phyloP scores from a whole-genome alignment of 2,113 vertebrate species.

The Mormoops blainvillei region DNA sequence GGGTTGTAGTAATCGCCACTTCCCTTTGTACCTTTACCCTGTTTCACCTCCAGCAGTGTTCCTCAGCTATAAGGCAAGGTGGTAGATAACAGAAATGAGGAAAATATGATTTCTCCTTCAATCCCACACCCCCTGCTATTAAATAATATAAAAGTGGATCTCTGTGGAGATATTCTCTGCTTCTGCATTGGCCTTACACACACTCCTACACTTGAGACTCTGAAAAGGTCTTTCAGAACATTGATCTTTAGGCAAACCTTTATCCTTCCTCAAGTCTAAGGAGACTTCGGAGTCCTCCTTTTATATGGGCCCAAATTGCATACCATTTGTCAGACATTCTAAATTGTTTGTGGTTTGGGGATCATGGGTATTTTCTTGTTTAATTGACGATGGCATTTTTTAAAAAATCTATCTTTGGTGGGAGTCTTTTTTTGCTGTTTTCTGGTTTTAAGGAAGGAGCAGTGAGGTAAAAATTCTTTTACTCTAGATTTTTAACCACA shows the following conservation, averaged over 20 bases:
- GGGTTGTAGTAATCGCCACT: not conserved
- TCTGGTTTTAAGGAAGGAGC: not conserved
- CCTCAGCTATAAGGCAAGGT: not conserved
- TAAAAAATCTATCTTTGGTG: not conserved
- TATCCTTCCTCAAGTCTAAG: not conserved
- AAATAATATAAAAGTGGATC: not conserved
- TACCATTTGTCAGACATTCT: not conserved
- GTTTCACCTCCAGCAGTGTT: not conserved
- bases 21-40: not conserved
- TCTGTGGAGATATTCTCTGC: not conserved
- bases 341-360: not conserved
- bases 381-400: constrained; percentile 23
- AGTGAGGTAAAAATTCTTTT: not conserved
- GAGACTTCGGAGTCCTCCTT: not conserved
- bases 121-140: not conserved
- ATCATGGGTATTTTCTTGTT: not conserved
- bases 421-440: not conserved
- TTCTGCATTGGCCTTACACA: not conserved
- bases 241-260: not conserved
- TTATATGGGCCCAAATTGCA: not conserved
- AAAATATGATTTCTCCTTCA: not conserved
- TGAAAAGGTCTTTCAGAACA: not conserved
- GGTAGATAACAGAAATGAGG: not conserved
- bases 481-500: not conserved
- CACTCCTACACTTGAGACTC: not conserved